Evolutionary conservation across 2,797 vertebrate species (phyloP).

Genomic region (Alcedo atthis): DNA sequence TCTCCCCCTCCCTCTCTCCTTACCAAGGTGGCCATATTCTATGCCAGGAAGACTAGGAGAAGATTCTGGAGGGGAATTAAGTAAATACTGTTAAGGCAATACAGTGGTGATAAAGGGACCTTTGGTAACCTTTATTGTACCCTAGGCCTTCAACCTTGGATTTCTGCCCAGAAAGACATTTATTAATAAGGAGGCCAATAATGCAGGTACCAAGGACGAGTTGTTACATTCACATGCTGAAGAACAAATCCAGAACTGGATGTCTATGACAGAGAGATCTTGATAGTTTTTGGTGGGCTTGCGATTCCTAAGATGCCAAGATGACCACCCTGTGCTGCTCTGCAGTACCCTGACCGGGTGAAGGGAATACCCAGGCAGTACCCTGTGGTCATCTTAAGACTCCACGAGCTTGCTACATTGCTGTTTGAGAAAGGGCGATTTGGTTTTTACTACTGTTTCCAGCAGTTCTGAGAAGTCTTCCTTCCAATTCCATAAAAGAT

Average conservation of each 20-base stretch:
- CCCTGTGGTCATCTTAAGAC: accelerated
- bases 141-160: neutral
- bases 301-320: neutral
- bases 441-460: neutral
- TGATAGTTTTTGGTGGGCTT: neutral
- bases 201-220: neutral
- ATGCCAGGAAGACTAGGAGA: neutral
- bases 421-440: neutral
- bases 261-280: neutral
- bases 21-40: conserved; percentile 2
- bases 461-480: neutral
- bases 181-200: neutral
- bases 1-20: accelerated
- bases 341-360: accelerated
- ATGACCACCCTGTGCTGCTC: neutral
- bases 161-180: neutral
- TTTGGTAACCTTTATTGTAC: neutral
- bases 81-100: neutral
- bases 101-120: neutral
- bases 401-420: accelerated
- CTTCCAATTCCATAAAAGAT: accelerated
- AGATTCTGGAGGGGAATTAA: neutral
- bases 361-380: accelerated
- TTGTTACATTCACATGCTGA: accelerated
- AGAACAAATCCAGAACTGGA: neutral